phyloP scores from a whole-genome alignment of 2,888 invertebrate genomes.

The Papilio elwesi region DNA sequence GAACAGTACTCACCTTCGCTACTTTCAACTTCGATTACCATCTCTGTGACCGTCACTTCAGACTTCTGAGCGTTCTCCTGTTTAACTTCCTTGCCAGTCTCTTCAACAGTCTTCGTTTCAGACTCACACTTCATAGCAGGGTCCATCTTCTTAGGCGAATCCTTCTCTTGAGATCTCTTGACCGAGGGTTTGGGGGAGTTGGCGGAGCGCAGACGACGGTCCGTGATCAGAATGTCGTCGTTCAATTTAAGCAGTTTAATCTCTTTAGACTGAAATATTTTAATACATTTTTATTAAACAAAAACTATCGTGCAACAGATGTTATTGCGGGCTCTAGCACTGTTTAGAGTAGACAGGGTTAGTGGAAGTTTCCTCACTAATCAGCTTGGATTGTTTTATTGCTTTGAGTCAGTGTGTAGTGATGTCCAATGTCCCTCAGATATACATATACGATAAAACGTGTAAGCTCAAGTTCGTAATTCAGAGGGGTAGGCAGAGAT shows the following conservation, averaged over 20 bases:
- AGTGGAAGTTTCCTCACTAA: too few relatives aligned
- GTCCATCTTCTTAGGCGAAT: constrained; percentile 46
- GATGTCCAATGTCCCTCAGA: too few relatives aligned
- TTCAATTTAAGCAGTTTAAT: constrained; percentile 69
- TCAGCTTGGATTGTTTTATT: too few relatives aligned
- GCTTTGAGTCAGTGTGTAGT: too few relatives aligned
- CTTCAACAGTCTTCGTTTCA: constrained; percentile 34
- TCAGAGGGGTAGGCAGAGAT: too few relatives aligned
- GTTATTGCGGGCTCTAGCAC: too few relatives aligned
- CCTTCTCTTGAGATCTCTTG: constrained; percentile 53
- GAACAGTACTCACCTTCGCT: constrained; percentile 58
- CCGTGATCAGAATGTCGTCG: constrained; percentile 60
- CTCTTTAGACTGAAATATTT: constrained; percentile 67
- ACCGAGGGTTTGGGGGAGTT: constrained; percentile 68
- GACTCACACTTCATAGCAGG: constrained; percentile 40
- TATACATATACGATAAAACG: background rate
- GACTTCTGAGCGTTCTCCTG: constrained; percentile 42
- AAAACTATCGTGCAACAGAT: too few relatives aligned
- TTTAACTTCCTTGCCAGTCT: constrained; percentile 35
- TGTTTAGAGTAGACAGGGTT: too few relatives aligned
- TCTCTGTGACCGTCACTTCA: constrained; percentile 54
- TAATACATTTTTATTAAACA: constrained; percentile 11
- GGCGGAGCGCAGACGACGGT: constrained; percentile 68
- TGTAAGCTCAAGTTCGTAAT: background rate
- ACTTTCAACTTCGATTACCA: constrained; percentile 55